Evolutionary conservation across 2,797 vertebrate species (phyloP).

Genomic region (Hydrocynus forskahlii): DNA sequence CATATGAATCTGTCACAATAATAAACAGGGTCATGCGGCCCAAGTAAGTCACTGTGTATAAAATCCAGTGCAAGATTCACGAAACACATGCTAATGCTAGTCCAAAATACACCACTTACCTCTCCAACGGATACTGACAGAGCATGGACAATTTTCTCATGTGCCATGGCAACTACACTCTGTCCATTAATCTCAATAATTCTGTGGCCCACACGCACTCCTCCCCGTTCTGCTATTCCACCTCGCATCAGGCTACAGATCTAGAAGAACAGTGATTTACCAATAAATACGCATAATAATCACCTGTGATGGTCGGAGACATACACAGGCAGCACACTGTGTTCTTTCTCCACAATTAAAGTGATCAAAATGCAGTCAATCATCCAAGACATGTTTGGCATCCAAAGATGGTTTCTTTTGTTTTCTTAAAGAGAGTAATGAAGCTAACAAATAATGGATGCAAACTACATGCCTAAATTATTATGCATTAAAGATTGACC

Average conservation of each 20-base stretch:
- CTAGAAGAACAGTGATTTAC: constrained; percentile 67
- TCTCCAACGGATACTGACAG: constrained; percentile 91
- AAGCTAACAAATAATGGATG: not conserved
- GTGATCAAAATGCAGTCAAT: not conserved
- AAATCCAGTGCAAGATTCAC: not conserved
- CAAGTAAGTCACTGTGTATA: not conserved
- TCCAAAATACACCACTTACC: constrained; percentile 35
- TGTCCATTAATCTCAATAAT: constrained; percentile 99
- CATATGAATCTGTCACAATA: constrained; percentile 79
- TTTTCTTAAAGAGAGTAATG: not conserved
- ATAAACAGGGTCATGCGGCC: constrained; percentile 8
- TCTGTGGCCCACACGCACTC: constrained; percentile 94
- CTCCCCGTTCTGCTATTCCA: constrained; percentile 95
- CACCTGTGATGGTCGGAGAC: not conserved
- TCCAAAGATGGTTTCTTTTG: not conserved
- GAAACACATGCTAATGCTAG: not conserved
- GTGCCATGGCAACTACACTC: constrained; percentile 97
- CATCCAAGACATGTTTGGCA: not conserved
- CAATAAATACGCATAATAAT: not conserved
- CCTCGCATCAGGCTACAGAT: constrained; percentile 99
- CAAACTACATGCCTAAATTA: not conserved
- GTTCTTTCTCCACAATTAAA: not conserved
- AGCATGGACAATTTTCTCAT: constrained; percentile 98
- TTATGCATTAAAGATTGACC: too few relatives aligned
- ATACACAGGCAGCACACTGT: not conserved